These are phyloP conservation scores for Ganaspis sp. DNA, from an alignment of 1,140 invertebrate species.

Conservation along the genomic window DNA sequence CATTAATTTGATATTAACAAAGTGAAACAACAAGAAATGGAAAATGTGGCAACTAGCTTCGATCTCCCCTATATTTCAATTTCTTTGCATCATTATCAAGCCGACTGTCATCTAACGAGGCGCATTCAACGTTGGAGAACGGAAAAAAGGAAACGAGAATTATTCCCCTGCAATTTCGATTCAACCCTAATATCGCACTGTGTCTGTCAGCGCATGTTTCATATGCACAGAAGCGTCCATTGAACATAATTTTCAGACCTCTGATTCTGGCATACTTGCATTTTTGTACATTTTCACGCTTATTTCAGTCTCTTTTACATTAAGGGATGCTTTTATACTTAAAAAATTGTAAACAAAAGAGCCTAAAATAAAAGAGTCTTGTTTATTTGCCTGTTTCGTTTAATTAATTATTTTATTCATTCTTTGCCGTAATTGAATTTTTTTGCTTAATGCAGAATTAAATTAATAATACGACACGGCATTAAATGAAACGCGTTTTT, in stretches of 20 bases:
- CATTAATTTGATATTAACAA: too few species aligned
- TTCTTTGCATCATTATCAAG: constrained; percentile 52
- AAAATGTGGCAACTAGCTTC: neutral
- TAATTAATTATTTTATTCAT: too few species aligned
- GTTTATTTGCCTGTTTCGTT: too few species aligned
- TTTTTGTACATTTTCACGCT: neutral
- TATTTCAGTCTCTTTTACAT: neutral
- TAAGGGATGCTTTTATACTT: neutral
- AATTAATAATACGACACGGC: too few species aligned
- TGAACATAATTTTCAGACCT: neutral
- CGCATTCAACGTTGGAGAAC: constrained; percentile 54
- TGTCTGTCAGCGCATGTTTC: constrained; percentile 44
- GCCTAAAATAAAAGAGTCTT: too few species aligned
- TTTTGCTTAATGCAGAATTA: too few species aligned
- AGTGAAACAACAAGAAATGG: too few species aligned
- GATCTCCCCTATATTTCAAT: neutral
- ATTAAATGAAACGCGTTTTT: too few species aligned
- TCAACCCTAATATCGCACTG: constrained; percentile 52
- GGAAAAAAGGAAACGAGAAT: constrained; percentile 59
- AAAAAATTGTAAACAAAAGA: too few species aligned
- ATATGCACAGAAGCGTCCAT: constrained; percentile 19
- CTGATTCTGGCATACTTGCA: neutral
- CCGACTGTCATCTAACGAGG: constrained; percentile 62
- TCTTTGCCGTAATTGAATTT: too few species aligned
- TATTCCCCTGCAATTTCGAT: constrained; percentile 54